phyloP scores from a whole-genome alignment of 2,113 vertebrate genomes.

The Podarcis muralis region DNA sequence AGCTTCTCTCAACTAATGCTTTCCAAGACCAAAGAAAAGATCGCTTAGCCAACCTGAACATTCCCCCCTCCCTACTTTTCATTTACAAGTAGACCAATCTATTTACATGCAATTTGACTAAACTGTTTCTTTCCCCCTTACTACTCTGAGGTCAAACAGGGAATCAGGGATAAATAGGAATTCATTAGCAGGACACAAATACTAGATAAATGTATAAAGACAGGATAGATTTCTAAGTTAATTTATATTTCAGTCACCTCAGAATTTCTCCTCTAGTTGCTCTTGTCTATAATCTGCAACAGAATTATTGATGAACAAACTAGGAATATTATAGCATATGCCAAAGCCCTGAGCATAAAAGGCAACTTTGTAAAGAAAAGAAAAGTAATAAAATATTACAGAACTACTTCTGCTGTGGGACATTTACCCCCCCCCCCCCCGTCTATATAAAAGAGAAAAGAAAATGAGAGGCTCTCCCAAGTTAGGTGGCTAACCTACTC shows the following conservation, averaged over 20 bases:
- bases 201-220: background rate
- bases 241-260: background rate
- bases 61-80: background rate
- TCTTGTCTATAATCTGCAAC: background rate
- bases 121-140: background rate
- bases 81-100: background rate
- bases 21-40: conserved; percentile 40
- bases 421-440: background rate
- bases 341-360: background rate
- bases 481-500: background rate
- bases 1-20: conserved; percentile 53
- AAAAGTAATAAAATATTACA: background rate
- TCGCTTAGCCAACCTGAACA: conserved; percentile 11
- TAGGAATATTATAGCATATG: background rate
- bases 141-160: too few relatives aligned
- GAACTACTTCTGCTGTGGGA: background rate
- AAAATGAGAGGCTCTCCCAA: background rate
- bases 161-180: background rate
- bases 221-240: background rate
- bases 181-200: background rate
- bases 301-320: background rate
- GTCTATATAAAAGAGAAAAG: background rate
- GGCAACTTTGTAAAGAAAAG: background rate
- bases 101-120: background rate
- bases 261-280: background rate